phyloP scores from a whole-genome alignment of 2,888 invertebrate species.

The Rambutsinella grinnellia region DNA sequence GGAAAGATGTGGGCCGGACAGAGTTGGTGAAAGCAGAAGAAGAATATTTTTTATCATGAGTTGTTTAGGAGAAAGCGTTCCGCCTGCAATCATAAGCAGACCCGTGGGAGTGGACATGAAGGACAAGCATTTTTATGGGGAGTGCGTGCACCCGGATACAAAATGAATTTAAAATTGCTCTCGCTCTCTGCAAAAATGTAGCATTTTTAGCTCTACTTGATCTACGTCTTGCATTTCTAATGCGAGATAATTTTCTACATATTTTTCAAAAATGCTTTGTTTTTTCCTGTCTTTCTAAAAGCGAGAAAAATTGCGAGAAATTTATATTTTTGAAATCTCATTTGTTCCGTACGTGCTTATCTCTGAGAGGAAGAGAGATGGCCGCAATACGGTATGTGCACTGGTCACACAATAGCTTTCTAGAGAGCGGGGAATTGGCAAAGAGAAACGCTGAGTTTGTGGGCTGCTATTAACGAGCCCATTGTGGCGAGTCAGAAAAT shows the following conservation, averaged over 20 bases:
- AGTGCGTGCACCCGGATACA: neutral
- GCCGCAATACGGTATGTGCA: neutral
- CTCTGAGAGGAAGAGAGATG: neutral
- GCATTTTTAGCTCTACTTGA: too few relatives aligned
- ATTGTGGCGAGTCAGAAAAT: conserved; percentile 49
- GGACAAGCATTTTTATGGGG: neutral
- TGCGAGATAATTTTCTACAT: too few relatives aligned
- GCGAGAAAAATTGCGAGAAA: too few relatives aligned
- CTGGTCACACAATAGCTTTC: neutral
- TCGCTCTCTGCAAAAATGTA: too few relatives aligned
- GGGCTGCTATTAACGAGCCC: conserved; percentile 45
- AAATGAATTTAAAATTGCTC: too few relatives aligned
- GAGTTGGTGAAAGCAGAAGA: neutral
- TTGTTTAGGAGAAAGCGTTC: neutral
- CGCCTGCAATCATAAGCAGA: neutral
- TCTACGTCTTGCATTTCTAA: too few relatives aligned
- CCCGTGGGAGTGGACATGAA: neutral
- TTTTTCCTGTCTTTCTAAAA: neutral
- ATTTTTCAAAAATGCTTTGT: too few relatives aligned
- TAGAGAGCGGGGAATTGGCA: neutral
- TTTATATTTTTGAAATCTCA: neutral
- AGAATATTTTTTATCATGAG: neutral
- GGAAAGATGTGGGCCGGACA: conserved; percentile 20
- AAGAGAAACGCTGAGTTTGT: conserved; percentile 9
- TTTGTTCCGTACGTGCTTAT: neutral